These are phyloP conservation scores for Drosophila anceps DNA, from an alignment of 2,888 invertebrate genomes.

Conservation along the genomic window DNA sequence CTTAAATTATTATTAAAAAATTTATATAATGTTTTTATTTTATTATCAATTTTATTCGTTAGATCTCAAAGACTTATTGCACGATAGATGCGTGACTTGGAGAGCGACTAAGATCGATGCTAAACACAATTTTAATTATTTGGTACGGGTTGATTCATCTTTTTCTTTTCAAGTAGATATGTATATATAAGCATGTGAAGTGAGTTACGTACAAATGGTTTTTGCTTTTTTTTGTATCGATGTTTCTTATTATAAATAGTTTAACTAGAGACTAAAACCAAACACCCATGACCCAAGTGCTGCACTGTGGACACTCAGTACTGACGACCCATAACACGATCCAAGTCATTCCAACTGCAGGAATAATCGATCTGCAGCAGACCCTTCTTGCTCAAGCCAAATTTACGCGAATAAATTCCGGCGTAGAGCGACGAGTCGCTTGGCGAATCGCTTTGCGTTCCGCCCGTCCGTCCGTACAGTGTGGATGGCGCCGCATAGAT, in stretches of 20 bases:
- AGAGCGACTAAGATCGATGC: slow-evolving; percentile 54
- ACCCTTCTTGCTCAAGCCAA: slow-evolving; percentile 92
- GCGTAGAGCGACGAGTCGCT: slow-evolving; percentile 83
- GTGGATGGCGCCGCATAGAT: slow-evolving; percentile 78
- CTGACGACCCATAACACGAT: slow-evolving; percentile 88
- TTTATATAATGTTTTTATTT: background rate
- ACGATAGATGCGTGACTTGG: slow-evolving; percentile 44
- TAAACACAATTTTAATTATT: slow-evolving; percentile 60
- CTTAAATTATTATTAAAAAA: background rate
- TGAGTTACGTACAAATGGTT: slow-evolving; percentile 66
- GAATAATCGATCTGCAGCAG: slow-evolving; percentile 93
- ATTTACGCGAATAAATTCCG: slow-evolving; percentile 84
- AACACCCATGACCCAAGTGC: slow-evolving; percentile 50
- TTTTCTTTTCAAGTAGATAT: slow-evolving; percentile 17
- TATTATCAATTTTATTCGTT: slow-evolving; percentile 51
- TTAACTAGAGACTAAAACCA: slow-evolving; percentile 60
- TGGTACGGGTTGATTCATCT: slow-evolving; percentile 54
- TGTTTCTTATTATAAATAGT: slow-evolving; percentile 40
- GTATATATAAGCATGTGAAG: slow-evolving; percentile 18
- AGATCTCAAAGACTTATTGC: slow-evolving; percentile 39
- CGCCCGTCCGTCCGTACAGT: slow-evolving; percentile 56
- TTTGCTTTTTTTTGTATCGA: slow-evolving; percentile 4
- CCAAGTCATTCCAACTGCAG: slow-evolving; percentile 92
- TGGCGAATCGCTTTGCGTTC: slow-evolving; percentile 46
- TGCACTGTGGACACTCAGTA: slow-evolving; percentile 54